A percentile compares a stretch with the other conserved stretches of the same genome.
phyloP scores from a whole-genome alignment of 2,888 invertebrate species.

The Hirtodrosophila alboralis region DNA sequence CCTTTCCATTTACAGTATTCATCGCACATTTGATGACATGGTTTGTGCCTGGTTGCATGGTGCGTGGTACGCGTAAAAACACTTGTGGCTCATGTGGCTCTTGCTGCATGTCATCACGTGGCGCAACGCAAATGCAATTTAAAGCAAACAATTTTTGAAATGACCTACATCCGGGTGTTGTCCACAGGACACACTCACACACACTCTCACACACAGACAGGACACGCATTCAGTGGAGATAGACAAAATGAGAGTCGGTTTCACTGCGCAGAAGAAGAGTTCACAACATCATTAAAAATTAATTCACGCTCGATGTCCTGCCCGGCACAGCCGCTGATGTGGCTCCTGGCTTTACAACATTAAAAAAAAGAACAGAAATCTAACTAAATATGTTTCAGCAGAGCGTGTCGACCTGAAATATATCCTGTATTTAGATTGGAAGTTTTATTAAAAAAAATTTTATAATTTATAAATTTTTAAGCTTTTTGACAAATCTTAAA shows the following conservation, averaged over 20 bases:
- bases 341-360: constrained; percentile 12
- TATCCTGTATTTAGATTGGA: constrained; percentile 7
- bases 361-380: neutral
- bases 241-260: constrained; percentile 69
- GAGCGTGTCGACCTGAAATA: neutral
- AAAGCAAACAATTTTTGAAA: constrained; percentile 79
- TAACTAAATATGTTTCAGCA: too few relatives aligned
- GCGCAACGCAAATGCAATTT: constrained; percentile 76
- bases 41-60: constrained; percentile 44
- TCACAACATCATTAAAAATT: constrained; percentile 80
- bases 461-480: too few relatives aligned
- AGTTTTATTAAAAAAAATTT: too few relatives aligned
- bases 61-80: constrained; percentile 55
- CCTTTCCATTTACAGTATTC: neutral
- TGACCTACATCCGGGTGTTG: constrained; percentile 77
- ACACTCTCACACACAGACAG: constrained; percentile 16
- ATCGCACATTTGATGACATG: constrained; percentile 50
- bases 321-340: constrained; percentile 46
- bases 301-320: constrained; percentile 78
- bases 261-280: constrained; percentile 51
- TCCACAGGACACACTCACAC: constrained; percentile 40
- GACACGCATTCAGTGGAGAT: constrained; percentile 47
- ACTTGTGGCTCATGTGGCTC: constrained; percentile 72
- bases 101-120: constrained; percentile 66
- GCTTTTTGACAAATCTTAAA: too few relatives aligned